Evolutionary conservation across 2,797 vertebrate species (phyloP).

Genomic region (Hybognathus amarus): DNA sequence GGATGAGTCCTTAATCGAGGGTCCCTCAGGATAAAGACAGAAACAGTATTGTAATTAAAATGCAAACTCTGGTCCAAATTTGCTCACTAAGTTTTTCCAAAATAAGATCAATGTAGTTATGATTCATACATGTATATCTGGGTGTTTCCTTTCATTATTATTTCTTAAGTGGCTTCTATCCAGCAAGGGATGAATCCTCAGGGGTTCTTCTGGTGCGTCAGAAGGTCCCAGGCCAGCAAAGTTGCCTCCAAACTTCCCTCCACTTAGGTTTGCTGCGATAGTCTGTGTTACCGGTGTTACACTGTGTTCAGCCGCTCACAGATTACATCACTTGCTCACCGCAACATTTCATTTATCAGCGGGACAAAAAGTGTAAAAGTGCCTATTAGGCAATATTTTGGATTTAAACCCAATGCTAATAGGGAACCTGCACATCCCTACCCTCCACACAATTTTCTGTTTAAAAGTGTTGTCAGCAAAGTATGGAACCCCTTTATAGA

Average conservation of each 20-base stretch:
- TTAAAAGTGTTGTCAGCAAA: conserved; percentile 7
- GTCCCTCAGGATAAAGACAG: too few relatives aligned
- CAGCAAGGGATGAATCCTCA: not conserved
- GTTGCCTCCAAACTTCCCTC: not conserved
- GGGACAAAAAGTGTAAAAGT: too few relatives aligned
- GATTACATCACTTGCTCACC: too few relatives aligned
- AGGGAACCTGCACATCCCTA: too few relatives aligned
- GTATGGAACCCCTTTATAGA: too few relatives aligned
- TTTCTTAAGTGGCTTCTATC: not conserved
- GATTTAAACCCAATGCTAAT: too few relatives aligned
- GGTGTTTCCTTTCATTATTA: not conserved
- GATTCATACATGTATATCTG: not conserved
- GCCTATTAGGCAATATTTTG: too few relatives aligned
- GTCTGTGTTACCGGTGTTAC: too few relatives aligned
- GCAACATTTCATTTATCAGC: too few relatives aligned
- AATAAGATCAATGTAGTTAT: not conserved
- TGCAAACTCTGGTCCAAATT: not conserved
- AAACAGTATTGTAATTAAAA: not conserved
- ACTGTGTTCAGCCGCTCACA: too few relatives aligned
- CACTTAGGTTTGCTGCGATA: too few relatives aligned
- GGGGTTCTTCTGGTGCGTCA: not conserved
- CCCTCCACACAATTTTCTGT: not conserved
- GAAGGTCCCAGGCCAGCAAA: not conserved
- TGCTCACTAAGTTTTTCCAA: not conserved
- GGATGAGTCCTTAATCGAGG: too few relatives aligned